These are phyloP conservation scores for Andrena flavipes DNA, from an alignment of 2,888 invertebrate genomes.

Conservation along the genomic window DNA sequence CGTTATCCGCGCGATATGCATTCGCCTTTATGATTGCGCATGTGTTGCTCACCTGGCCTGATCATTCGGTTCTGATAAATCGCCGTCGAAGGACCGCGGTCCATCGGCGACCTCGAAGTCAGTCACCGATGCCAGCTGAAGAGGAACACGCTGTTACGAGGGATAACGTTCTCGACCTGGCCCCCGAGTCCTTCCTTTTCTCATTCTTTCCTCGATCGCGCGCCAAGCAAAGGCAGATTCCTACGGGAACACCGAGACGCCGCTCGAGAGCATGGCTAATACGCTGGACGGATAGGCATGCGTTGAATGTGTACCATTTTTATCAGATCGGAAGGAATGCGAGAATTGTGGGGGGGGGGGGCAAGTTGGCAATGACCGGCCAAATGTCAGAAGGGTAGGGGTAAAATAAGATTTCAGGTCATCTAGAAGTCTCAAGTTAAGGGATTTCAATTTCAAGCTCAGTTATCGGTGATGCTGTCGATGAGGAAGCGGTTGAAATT, in stretches of 20 bases:
- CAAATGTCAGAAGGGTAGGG: slow-evolving; percentile 51
- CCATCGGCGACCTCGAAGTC: slow-evolving; percentile 63
- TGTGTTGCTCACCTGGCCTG: slow-evolving; percentile 74
- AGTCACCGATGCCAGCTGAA: slow-evolving; percentile 28
- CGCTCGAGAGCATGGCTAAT: slow-evolving; percentile 52
- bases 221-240: slow-evolving; percentile 60
- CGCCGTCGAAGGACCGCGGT: slow-evolving; percentile 70
- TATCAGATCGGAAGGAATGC: slow-evolving; percentile 74
- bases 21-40: slow-evolving; percentile 50
- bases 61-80: slow-evolving; percentile 79
- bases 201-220: slow-evolving; percentile 13
- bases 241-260: slow-evolving; percentile 43
- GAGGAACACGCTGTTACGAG: slow-evolving; percentile 30
- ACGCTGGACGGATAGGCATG: slow-evolving; percentile 63
- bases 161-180: slow-evolving; percentile 12
- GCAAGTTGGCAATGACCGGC: slow-evolving; percentile 33
- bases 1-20: slow-evolving; percentile 73
- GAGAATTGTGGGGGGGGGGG: slow-evolving; percentile 23
- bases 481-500: not conserved
- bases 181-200: not conserved
- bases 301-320: slow-evolving; percentile 74
- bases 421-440: not conserved
- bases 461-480: not conserved
- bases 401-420: slow-evolving; percentile 53
- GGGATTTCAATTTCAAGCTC: not conserved